phyloP scores from a whole-genome alignment of 2,888 invertebrate species.

The Oithona nana region DNA sequence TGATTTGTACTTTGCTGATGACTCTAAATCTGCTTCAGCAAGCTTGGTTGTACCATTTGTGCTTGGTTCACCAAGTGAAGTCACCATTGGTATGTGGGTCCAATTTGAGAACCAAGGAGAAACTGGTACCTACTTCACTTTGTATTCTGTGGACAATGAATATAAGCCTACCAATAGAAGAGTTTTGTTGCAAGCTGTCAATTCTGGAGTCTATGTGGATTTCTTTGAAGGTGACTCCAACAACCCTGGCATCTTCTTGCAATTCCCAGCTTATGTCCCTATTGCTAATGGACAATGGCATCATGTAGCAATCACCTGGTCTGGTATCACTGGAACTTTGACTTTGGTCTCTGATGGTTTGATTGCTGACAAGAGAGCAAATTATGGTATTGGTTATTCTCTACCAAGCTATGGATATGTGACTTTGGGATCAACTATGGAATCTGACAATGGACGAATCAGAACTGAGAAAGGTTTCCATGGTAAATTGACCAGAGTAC shows the following conservation, averaged over 20 bases:
- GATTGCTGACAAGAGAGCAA: slow-evolving; percentile 75
- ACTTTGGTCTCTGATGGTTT: slow-evolving; percentile 86
- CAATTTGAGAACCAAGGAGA: slow-evolving; percentile 79
- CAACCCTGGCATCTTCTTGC: slow-evolving; percentile 54
- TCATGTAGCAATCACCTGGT: slow-evolving; percentile 86
- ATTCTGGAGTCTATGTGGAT: slow-evolving; percentile 77
- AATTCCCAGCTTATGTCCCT: slow-evolving; percentile 74
- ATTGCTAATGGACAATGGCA: slow-evolving; percentile 95
- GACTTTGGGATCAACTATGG: slow-evolving; percentile 62
- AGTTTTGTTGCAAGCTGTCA: slow-evolving; percentile 72
- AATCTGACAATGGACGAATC: slow-evolving; percentile 54
- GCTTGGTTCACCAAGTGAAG: slow-evolving; percentile 46
- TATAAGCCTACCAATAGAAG: slow-evolving; percentile 47
- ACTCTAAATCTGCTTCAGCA: slow-evolving; percentile 64
- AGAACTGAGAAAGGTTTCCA: slow-evolving; percentile 83
- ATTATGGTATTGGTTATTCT: slow-evolving; percentile 60
- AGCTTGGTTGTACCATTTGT: slow-evolving; percentile 80
- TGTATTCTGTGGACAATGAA: slow-evolving; percentile 55
- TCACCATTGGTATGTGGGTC: slow-evolving; percentile 89
- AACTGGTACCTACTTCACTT: slow-evolving; percentile 77
- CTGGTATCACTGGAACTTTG: slow-evolving; percentile 62
- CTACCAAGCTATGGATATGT: slow-evolving; percentile 75
- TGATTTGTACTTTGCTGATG: slow-evolving; percentile 81
- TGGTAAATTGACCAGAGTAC: slow-evolving; percentile 79
- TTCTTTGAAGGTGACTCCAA: slow-evolving; percentile 60